Evolutionary conservation across 2,797 vertebrate species (phyloP).

Genomic region (Merluccius polli): DNA sequence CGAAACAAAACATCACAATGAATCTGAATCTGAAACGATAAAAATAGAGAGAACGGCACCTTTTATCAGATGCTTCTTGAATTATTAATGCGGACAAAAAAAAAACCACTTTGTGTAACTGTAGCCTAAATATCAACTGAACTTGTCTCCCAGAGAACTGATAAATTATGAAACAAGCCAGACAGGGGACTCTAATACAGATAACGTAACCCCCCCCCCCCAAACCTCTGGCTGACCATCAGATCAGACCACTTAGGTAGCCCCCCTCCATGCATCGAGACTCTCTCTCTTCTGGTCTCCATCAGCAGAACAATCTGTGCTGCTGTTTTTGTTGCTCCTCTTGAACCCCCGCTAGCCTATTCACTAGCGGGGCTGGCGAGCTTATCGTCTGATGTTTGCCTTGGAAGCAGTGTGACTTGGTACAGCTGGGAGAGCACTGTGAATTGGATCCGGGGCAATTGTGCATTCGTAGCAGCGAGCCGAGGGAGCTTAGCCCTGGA

Average conservation of each 20-base stretch:
- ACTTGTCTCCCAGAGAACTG: not conserved
- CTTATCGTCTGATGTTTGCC: conserved; percentile 49
- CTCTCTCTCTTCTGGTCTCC: conserved; percentile 32
- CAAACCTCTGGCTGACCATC: not conserved
- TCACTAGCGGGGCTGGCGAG: conserved; percentile 37
- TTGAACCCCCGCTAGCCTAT: conserved; percentile 41
- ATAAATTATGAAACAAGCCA: not conserved
- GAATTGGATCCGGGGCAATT: conserved; percentile 58
- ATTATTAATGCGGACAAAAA: not conserved
- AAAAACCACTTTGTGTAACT: not conserved
- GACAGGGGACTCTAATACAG: not conserved
- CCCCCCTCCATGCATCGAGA: conserved; percentile 13
- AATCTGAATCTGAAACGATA: not conserved
- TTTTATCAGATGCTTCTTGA: not conserved
- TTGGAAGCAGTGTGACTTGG: conserved; percentile 46
- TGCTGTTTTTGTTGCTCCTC: conserved; percentile 41
- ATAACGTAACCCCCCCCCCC: not conserved
- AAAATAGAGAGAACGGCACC: not conserved
- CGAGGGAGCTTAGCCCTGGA: conserved; percentile 38
- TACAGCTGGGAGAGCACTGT: conserved; percentile 58
- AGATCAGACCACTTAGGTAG: not conserved
- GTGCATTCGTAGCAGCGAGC: conserved; percentile 56
- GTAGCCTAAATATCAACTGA: not conserved
- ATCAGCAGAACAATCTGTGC: conserved; percentile 39
- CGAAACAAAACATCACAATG: not conserved